phyloP scores from a whole-genome alignment of 1,140 invertebrate genomes.

The Euwallacea similis region DNA sequence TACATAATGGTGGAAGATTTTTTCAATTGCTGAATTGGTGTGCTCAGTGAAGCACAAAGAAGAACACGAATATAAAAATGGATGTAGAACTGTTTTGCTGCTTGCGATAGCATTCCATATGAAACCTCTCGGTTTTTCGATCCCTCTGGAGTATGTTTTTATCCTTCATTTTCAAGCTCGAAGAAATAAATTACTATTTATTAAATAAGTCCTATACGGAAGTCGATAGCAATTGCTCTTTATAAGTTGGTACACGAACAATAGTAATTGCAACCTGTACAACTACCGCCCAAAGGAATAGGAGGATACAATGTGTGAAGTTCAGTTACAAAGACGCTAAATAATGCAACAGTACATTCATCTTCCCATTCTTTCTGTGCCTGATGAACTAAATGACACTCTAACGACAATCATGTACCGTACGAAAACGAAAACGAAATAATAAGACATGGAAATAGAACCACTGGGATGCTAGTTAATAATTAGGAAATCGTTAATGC shows the following conservation, averaged over 20 bases:
- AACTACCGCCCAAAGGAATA: slow-evolving; percentile 2
- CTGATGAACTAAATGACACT: slow-evolving; percentile 23
- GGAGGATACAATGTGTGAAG: slow-evolving; percentile 17
- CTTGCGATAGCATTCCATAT: slow-evolving; percentile 12
- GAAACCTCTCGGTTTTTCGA: not conserved
- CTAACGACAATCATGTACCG: slow-evolving; percentile 20
- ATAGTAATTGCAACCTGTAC: slow-evolving; percentile 10
- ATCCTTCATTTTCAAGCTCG: too few relatives aligned
- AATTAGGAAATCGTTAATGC: slow-evolving; percentile 20
- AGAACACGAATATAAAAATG: slow-evolving; percentile 14
- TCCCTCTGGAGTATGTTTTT: too few relatives aligned
- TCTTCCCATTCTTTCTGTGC: not conserved
- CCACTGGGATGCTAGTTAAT: slow-evolving; percentile 7
- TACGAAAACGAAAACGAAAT: slow-evolving; percentile 15
- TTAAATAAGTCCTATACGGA: slow-evolving; percentile 1
- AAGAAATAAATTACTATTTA: slow-evolving; percentile 4
- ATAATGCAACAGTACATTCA: slow-evolving; percentile 22
- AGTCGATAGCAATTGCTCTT: slow-evolving; percentile 13
- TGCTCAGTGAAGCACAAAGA: slow-evolving; percentile 27
- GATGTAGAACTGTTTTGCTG: slow-evolving; percentile 17
- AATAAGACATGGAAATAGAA: slow-evolving; percentile 20
- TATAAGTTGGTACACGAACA: slow-evolving; percentile 11
- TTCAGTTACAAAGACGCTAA: slow-evolving; percentile 13
- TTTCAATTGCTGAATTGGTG: slow-evolving; percentile 20
- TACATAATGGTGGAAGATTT: slow-evolving; percentile 12